Base-by-base conservation (phyloP, 2,113 vertebrate genomes). In the Salvelinus alpinus region DNA sequence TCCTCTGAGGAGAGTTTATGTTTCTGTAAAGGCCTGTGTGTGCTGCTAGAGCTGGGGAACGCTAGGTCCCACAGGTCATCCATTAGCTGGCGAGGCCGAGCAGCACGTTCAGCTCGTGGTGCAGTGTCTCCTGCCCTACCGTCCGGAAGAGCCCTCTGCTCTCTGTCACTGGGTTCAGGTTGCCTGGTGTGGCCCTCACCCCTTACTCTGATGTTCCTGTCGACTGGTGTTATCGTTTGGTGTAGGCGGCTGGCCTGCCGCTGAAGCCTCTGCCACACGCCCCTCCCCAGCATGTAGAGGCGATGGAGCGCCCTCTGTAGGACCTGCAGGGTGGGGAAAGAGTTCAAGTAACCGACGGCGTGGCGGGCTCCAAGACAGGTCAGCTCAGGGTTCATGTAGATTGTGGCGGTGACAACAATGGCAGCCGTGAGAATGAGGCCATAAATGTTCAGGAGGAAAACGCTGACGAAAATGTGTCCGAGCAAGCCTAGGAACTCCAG, bases 371-470 rank as follows among this genome's bases (percentile, higher is more conserved):
- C 85, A 0, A 88, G 91, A 71, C 90, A 74, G 8, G 87, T 90
- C 80, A 95, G 80, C 38, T 87, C 92, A 0, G 96, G 96, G 73
- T 96, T 95, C 66, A 96, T 73, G 57, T 94, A 89, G 0, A 92
- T 71, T 0, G 93, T 75, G 13, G 91, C 76, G 1, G 92, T 84
- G 0, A 70, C 81, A 4, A 96, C 71, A 7, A 98, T 83, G 0
- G 90, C 82, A 3, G 93, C 78, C 0, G 96, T 92, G 77, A 98
- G 82, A 62, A 90, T 74, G 76, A 98, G 77, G 29, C 96, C 95
- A 0, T 96, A 96, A 0, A 95, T 78, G 24, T 98, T 95, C 22
- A 96, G 87, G 0, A 97, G 90, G 83, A 98, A 93, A 59, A 95
- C 38, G 38, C 89, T 93, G 84, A 96, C 47, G 72, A 98, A 92